Evolutionary conservation across 2,888 invertebrate species (phyloP).

Genomic region (Caenorhabditis sulstoni): DNA sequence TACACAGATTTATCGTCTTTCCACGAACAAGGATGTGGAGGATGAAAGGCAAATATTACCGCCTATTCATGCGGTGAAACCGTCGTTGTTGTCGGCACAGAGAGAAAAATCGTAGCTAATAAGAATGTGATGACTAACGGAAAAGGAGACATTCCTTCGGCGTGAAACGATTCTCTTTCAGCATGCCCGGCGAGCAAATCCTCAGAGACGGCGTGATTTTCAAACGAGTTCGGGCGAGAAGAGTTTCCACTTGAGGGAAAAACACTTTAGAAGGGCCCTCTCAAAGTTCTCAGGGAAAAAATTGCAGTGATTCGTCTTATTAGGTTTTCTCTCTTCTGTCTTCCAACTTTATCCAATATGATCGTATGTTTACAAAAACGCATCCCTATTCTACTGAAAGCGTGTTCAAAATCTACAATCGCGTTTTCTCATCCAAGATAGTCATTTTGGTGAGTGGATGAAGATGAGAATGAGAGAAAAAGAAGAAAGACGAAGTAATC

Average conservation of each 20-base stretch:
- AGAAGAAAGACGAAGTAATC: too few relatives aligned
- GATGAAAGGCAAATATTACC: constrained; percentile 31
- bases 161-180: neutral
- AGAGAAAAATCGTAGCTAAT: constrained; percentile 25
- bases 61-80: constrained; percentile 42
- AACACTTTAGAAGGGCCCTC: constrained; percentile 8
- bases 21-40: constrained; percentile 12
- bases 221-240: constrained; percentile 2
- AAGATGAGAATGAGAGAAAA: too few relatives aligned
- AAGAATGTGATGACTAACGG: constrained; percentile 17
- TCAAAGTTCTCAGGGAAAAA: constrained; percentile 5
- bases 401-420: too few relatives aligned
- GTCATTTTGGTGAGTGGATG: too few relatives aligned
- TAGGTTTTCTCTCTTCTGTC: too few relatives aligned
- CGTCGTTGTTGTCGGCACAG: neutral
- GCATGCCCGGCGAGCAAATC: neutral
- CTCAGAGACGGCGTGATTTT: constrained; percentile 5
- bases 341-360: too few relatives aligned
- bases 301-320: neutral
- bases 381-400: too few relatives aligned
- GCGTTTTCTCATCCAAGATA: too few relatives aligned
- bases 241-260: constrained; percentile 14
- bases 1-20: constrained; percentile 5
- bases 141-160: neutral
- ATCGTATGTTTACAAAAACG: too few relatives aligned